Evolutionary conservation across 2,888 invertebrate species (phyloP).

Genomic region (Leptinotarsa haldemani): DNA sequence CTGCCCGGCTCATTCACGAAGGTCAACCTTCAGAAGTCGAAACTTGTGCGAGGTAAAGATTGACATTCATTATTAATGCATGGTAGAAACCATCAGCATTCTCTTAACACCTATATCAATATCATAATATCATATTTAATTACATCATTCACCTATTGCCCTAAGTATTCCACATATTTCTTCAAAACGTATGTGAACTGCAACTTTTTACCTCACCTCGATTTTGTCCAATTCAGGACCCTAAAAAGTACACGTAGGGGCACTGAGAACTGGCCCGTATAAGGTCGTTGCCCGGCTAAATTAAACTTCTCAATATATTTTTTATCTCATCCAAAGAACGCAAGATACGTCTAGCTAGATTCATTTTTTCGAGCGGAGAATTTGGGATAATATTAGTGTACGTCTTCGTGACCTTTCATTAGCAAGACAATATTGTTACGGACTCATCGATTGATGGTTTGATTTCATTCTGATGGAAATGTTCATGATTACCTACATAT

Average conservation of each 20-base stretch:
- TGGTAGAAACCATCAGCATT: too few species aligned
- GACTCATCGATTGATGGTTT: not conserved
- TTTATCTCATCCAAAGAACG: slow-evolving; percentile 56
- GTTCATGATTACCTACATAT: too few species aligned
- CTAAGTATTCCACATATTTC: not conserved
- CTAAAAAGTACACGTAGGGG: slow-evolving; percentile 54
- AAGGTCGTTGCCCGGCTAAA: slow-evolving; percentile 59
- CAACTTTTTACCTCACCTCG: slow-evolving; percentile 33
- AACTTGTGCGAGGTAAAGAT: too few species aligned
- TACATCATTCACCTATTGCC: too few species aligned
- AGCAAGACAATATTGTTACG: slow-evolving; percentile 23
- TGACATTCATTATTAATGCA: too few species aligned
- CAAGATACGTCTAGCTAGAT: slow-evolving; percentile 43
- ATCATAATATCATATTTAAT: too few species aligned
- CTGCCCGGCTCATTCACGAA: too few species aligned
- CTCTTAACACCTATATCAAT: too few species aligned
- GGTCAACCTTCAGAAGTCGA: too few species aligned
- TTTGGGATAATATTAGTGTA: slow-evolving; percentile 32
- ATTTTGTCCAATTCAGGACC: slow-evolving; percentile 35
- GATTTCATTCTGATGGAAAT: not conserved
- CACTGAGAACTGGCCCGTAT: slow-evolving; percentile 55
- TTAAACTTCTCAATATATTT: slow-evolving; percentile 56
- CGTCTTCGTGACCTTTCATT: slow-evolving; percentile 24
- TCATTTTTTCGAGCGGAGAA: slow-evolving; percentile 32
- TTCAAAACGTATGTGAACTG: not conserved